Percentiles rank a stretch among this genome's conserved stretches.
phyloP scores from a whole-genome alignment of 2,113 vertebrate genomes.

The Erinaceus europaeus region DNA sequence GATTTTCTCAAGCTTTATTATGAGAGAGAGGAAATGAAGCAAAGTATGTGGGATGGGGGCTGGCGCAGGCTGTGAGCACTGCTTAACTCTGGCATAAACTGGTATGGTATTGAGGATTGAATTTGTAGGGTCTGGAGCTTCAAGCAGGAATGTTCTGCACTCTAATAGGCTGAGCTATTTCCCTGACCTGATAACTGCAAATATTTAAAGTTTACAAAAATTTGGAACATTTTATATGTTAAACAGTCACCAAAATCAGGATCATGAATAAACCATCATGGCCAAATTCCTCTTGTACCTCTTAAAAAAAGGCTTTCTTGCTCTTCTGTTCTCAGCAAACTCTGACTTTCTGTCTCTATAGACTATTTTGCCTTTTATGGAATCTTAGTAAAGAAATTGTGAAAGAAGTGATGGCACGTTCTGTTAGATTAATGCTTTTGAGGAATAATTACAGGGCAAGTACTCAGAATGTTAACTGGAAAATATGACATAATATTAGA shows the following conservation, averaged over 20 bases:
- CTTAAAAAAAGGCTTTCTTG: background rate
- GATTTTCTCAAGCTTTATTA: too few relatives aligned
- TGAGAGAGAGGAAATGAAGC: too few relatives aligned
- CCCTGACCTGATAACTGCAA: background rate
- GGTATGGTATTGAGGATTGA: too few relatives aligned
- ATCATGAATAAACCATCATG: background rate
- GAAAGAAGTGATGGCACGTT: background rate
- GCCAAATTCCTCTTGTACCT: background rate
- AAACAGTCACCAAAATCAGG: background rate
- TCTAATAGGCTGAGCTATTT: too few relatives aligned
- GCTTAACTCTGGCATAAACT: too few relatives aligned
- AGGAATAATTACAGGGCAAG: background rate
- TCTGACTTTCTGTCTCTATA: background rate
- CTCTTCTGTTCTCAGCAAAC: background rate
- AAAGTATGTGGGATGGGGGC: too few relatives aligned
- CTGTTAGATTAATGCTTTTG: background rate
- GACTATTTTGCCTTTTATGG: background rate
- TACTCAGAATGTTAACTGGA: background rate
- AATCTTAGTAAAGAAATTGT: background rate
- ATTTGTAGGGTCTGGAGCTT: too few relatives aligned
- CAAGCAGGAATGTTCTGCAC: too few relatives aligned
- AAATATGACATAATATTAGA: background rate
- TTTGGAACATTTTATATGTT: background rate
- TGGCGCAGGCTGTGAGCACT: too few relatives aligned
- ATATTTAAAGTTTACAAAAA: constrained; percentile 1